A percentile compares a stretch with the other conserved stretches of the same genome.
phyloP scores from a whole-genome alignment of 2,113 vertebrate species.

The Hippocampus barbouri region DNA sequence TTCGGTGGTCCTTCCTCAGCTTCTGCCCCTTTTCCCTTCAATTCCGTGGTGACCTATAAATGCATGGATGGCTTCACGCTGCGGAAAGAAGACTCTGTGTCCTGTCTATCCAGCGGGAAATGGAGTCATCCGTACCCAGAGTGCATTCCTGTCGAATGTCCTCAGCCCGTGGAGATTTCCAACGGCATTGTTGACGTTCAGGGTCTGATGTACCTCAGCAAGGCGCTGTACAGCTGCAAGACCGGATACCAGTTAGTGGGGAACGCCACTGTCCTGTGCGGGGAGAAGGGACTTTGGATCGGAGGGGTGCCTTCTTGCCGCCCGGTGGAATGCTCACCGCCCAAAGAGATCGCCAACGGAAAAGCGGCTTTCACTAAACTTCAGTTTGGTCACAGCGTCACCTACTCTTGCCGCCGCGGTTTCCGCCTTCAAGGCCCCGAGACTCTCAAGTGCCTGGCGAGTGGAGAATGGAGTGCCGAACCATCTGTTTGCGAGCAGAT shows the following conservation, averaged over 20 bases:
- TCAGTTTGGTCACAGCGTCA: constrained; percentile 81
- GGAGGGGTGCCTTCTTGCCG: constrained; percentile 85
- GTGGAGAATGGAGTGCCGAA: constrained; percentile 80
- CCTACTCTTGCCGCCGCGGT: constrained; percentile 84
- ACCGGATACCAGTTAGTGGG: constrained; percentile 84
- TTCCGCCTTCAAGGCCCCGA: constrained; percentile 84
- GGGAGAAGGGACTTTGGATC: constrained; percentile 90
- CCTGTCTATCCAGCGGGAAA: constrained; percentile 78
- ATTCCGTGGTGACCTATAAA: constrained; percentile 78
- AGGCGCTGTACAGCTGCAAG: constrained; percentile 89
- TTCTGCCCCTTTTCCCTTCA: constrained; percentile 71
- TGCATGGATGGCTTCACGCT: constrained; percentile 90
- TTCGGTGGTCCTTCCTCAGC: constrained; percentile 77
- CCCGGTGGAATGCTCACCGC: constrained; percentile 82
- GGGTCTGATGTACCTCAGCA: constrained; percentile 94
- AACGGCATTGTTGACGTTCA: constrained; percentile 93
- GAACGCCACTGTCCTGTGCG: constrained; percentile 87
- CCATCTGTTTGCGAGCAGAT: constrained; percentile 82
- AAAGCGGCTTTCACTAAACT: constrained; percentile 77
- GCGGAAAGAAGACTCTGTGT: constrained; percentile 69
- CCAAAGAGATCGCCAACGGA: constrained; percentile 81
- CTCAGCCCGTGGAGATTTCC: constrained; percentile 86
- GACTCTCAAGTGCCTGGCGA: constrained; percentile 80
- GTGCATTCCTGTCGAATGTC: constrained; percentile 90
- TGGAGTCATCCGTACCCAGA: constrained; percentile 88